A percentile compares a stretch with the other conserved stretches of the same genome.
Conservation (phyloP, 37 sponge, comb jelly and placozoan species). For the Tethya wilhelma region DNA sequence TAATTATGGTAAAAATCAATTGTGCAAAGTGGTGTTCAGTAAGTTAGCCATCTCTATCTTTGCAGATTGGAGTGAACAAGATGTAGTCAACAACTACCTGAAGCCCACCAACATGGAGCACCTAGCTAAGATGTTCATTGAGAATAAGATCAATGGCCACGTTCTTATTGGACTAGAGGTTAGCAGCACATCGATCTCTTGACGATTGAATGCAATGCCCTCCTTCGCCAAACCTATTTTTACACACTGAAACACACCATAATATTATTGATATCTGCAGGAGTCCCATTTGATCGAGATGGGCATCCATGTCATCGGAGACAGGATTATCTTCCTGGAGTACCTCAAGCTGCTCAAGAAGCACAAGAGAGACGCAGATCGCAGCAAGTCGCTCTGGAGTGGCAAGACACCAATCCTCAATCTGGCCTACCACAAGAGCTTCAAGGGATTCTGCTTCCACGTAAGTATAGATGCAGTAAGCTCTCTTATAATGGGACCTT, state of each 20-base stretch:
- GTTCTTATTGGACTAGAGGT: slow-evolving; percentile 75
- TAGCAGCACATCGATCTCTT: no score
- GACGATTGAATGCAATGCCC: no score
- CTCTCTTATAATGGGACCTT: no score
- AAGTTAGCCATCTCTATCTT: not conserved
- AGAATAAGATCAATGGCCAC: slow-evolving; percentile 66
- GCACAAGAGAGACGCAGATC: slow-evolving; percentile 84
- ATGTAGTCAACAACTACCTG: slow-evolving; percentile 75
- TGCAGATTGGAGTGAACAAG: slow-evolving; percentile 76
- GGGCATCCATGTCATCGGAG: slow-evolving; percentile 67
- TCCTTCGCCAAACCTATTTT: no score
- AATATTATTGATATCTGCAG: slow-evolving; percentile 10
- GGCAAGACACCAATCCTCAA: slow-evolving; percentile 73
- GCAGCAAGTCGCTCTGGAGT: slow-evolving; percentile 81
- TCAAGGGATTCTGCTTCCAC: slow-evolving; percentile 54
- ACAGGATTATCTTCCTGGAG: slow-evolving; percentile 77
- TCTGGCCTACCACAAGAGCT: slow-evolving; percentile 77
- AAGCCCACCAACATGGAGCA: slow-evolving; percentile 72
- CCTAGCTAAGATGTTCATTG: slow-evolving; percentile 69
- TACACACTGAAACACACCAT: no score
- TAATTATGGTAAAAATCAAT: no score
- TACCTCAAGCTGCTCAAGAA: slow-evolving; percentile 85
- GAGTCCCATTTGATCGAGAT: slow-evolving; percentile 83
- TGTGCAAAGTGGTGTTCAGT: no score
- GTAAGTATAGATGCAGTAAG: no score